These are phyloP conservation scores for Drosophila novamexicana DNA, from an alignment of 1,140 invertebrate species.

Conservation along the genomic window DNA sequence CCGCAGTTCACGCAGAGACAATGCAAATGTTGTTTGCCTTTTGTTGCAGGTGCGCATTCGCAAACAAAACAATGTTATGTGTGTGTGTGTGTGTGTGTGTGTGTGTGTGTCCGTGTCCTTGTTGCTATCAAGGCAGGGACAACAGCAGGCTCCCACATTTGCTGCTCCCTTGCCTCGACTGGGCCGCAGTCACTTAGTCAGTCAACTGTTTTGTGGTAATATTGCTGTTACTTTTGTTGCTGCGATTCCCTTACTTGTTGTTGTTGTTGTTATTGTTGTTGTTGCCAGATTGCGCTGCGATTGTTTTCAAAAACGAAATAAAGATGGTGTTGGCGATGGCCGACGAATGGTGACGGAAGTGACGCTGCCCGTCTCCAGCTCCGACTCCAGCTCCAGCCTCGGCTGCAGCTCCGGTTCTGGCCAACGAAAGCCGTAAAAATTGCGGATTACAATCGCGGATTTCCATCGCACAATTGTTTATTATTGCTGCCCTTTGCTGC, in stretches of 20 bases:
- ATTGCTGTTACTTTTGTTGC: conserved; percentile 58
- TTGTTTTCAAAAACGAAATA: conserved; percentile 61
- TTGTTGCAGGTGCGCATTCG: conserved; percentile 40
- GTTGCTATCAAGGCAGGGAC: conserved; percentile 5
- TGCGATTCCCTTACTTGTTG: conserved; percentile 21
- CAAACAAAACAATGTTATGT: conserved; percentile 3
- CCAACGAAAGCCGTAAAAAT: conserved; percentile 83
- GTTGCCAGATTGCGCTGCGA: conserved; percentile 71
- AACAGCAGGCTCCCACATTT: conserved; percentile 8
- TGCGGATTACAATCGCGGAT: conserved; percentile 84
- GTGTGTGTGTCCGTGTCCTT: conserved; percentile 2
- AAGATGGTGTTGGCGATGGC: conserved; percentile 73
- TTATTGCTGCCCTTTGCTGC: conserved; percentile 61
- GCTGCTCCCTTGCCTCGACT: background rate
- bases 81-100: conserved; percentile 2
- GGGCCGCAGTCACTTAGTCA: conserved; percentile 63
- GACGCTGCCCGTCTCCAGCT: conserved; percentile 29
- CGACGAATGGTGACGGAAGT: conserved; percentile 59
- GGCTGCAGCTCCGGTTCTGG: background rate
- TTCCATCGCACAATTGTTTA: conserved; percentile 82
- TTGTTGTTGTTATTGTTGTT: conserved; percentile 20
- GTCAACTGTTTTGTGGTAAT: conserved; percentile 68
- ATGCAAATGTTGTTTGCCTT: conserved; percentile 11
- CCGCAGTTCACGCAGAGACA: conserved; percentile 9
- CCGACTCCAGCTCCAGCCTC: background rate